A percentile compares a stretch with the other conserved stretches of the same genome.
Evolutionary conservation across 1,140 invertebrate species (phyloP).

Genomic region (Drosophila nikananu): DNA sequence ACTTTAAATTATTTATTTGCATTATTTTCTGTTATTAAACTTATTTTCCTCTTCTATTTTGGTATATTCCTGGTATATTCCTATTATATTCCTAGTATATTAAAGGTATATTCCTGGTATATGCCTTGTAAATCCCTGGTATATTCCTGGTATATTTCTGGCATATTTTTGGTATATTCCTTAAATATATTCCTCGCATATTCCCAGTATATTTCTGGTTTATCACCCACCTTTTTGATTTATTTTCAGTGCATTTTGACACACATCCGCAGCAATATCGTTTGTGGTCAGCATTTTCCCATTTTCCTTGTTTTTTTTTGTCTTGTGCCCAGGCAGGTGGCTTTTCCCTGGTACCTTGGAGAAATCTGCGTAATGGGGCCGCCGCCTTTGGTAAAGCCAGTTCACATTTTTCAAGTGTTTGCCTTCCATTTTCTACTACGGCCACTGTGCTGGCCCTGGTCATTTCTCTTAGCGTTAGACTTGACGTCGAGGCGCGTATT

Average conservation of each 20-base stretch:
- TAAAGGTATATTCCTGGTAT: too few relatives aligned
- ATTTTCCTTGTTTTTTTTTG: neutral
- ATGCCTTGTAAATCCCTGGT: too few relatives aligned
- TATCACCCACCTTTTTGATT: too few relatives aligned
- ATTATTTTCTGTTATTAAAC: too few relatives aligned
- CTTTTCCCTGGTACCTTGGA: constrained; percentile 50
- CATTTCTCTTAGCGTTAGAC: constrained; percentile 55
- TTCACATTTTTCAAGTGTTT: constrained; percentile 57
- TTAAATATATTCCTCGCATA: too few relatives aligned
- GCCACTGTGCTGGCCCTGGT: constrained; percentile 14
- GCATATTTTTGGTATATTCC: too few relatives aligned
- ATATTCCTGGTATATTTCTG: too few relatives aligned
- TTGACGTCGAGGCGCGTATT: constrained; percentile 58
- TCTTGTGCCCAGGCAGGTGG: neutral
- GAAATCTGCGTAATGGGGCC: constrained; percentile 67
- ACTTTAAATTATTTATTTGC: neutral
- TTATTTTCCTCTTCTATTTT: too few relatives aligned
- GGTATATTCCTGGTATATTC: too few relatives aligned
- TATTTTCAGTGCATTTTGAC: constrained; percentile 2
- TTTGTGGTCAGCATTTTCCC: constrained; percentile 18
- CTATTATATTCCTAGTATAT: too few relatives aligned
- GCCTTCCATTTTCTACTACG: constrained; percentile 23
- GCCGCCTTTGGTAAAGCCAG: constrained; percentile 11
- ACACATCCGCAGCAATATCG: constrained; percentile 32
- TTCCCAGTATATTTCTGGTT: neutral